Evolutionary conservation across 2,888 invertebrate genomes (phyloP), one percentile per base, ranked within the genome.

Genomic region (Sinopyrophorus schimmeli): DNA sequence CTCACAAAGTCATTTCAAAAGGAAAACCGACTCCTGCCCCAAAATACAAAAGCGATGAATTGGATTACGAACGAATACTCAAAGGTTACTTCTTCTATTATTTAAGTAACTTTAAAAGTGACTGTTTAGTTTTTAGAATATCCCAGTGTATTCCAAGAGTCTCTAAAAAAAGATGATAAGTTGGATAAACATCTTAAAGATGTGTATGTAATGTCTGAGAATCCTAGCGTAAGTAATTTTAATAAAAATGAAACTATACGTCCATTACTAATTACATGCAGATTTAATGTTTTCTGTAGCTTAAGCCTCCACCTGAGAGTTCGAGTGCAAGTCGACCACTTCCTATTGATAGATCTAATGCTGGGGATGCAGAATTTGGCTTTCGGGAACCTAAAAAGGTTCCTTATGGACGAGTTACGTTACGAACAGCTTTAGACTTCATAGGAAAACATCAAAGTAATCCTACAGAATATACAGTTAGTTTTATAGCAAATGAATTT

Each of bases 201-300:
- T 68, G 83, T 90, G 74, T 90, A 80, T 79, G 87, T 91, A 67
- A 81, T 79, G 41, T 86, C 88, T 1, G 64, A 75, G 41, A 83
- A 83, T 42, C 71, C 72, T 43, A 35, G 27, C 27, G 59, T 59
- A 54, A 34, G 47, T 39, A 50, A 12, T 14, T 39, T 23, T 40
- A 16, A 37, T 17, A 24, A 7, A 11, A 53, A 51, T 5, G 18
- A 18, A 18, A 18, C 18, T 21, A 7, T 7, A 7, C 10, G n/a
- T 6, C 21, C 4, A 6, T 17, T n/a, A n/a, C n/a, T n/a, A 20
- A 11, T 34, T 15, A n/a, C 12, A 4, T 1, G n/a, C 12, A 10
- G 7, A 20, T 10, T 44, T 23, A 41, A n/a, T n/a, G n/a, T n/a
- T 31, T 17, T 3, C 16, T 17, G 43, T 17, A 10, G 67, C 71